Evolutionary conservation across 2,113 vertebrate genomes (phyloP).

Genomic region (Perca fluviatilis): DNA sequence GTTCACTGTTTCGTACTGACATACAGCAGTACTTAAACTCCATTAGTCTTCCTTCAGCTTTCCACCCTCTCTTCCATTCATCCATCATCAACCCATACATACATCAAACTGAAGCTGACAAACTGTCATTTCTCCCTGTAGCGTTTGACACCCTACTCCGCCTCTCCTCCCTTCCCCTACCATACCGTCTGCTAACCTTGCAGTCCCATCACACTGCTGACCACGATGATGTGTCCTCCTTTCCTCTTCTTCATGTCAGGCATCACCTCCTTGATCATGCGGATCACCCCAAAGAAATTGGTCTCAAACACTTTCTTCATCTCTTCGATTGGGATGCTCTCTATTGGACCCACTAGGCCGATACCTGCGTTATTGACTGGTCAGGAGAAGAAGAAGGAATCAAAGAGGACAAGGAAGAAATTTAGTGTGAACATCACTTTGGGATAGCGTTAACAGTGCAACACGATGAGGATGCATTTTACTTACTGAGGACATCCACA

Average conservation of each 20-base stretch:
- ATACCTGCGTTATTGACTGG: conserved; percentile 85
- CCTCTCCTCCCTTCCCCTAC: background rate
- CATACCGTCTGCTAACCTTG: conserved; percentile 72
- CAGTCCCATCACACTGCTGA: conserved; percentile 86
- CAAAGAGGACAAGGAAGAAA: background rate
- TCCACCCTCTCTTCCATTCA: conserved; percentile 1
- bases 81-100: conserved; percentile 9
- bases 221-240: conserved; percentile 82
- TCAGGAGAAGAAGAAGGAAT: background rate
- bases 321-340: conserved; percentile 83
- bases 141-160: background rate
- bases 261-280: conserved; percentile 86
- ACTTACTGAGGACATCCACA: conserved; percentile 90
- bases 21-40: background rate
- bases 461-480: background rate
- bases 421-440: background rate
- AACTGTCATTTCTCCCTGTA: conserved; percentile 11
- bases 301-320: conserved; percentile 86
- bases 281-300: conserved; percentile 83
- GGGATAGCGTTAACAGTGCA: background rate
- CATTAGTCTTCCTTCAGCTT: conserved; percentile 11
- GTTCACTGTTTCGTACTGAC: background rate
- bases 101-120: conserved; percentile 2
- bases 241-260: conserved; percentile 84
- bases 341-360: conserved; percentile 83